A percentile compares a stretch with the other conserved stretches of the same genome.
Conservation (phyloP, 2,888 invertebrate species). For the Petrolisthes manimaculis region DNA sequence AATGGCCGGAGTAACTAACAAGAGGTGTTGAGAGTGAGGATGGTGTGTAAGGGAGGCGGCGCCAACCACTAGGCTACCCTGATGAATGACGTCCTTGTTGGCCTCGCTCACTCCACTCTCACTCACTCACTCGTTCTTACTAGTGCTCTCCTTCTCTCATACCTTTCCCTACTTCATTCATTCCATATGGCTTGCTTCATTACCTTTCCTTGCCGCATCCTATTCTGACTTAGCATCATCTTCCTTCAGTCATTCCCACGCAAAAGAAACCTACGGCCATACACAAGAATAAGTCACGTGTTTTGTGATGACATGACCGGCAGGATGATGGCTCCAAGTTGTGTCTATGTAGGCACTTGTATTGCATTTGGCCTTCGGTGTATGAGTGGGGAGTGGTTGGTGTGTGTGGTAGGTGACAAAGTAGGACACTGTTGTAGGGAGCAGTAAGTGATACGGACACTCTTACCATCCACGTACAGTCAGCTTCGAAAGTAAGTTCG, state of each 20-base stretch:
- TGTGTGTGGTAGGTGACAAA: no score
- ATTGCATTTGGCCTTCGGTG: no score
- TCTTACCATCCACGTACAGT: no score
- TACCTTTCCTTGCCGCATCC: not conserved
- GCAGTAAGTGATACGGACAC: no score
- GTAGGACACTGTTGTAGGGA: no score
- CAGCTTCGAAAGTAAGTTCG: no score
- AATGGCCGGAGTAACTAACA: not conserved
- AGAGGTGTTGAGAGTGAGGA: conserved; percentile 18
- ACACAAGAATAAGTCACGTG: no score
- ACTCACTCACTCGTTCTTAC: not conserved
- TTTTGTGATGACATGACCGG: no score
- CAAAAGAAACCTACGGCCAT: no score
- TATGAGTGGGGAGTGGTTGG: no score
- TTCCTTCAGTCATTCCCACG: not conserved
- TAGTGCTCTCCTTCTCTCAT: conserved; percentile 24
- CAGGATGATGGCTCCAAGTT: no score
- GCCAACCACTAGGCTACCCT: conserved; percentile 7
- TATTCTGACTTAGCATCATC: not conserved
- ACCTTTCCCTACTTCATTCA: not conserved
- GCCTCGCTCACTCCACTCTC: not conserved
- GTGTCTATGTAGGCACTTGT: no score
- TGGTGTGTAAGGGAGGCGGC: not conserved
- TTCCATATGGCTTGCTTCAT: not conserved
- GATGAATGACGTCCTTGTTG: conserved; percentile 49